Conservation (phyloP, 1,140 invertebrate genomes). For the Mycetomoellerius zeteki region DNA sequence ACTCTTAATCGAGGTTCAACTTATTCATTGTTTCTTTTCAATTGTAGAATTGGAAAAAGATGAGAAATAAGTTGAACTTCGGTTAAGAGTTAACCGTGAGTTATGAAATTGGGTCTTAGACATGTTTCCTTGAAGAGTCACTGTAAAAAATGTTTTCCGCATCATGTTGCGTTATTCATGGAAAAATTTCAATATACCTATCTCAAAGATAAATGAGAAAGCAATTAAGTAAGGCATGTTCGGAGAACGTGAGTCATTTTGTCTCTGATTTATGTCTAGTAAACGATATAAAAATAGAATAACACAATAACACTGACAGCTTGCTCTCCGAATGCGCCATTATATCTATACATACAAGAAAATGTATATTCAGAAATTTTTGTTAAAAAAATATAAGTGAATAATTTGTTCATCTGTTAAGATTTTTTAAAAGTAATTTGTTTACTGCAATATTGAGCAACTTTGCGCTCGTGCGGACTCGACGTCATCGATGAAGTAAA, state of each 20-base stretch:
- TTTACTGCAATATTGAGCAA: neutral
- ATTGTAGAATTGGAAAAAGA: no score
- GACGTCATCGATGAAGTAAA: constrained; percentile 19
- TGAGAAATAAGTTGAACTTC: no score
- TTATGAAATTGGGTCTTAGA: no score
- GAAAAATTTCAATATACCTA: neutral
- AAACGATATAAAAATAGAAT: no score
- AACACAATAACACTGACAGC: no score
- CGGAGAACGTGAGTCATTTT: no score
- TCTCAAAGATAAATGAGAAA: neutral
- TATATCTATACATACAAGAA: neutral
- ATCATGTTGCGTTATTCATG: neutral
- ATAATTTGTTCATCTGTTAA: neutral
- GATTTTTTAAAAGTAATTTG: neutral
- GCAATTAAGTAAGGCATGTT: neutral
- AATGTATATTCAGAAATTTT: constrained; percentile 4
- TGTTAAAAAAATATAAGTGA: neutral
- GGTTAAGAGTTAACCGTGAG: no score
- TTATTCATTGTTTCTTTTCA: no score
- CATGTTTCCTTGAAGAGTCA: neutral
- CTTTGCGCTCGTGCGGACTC: neutral
- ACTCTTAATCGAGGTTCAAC: no score
- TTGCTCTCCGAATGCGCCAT: neutral
- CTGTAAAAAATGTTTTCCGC: neutral
- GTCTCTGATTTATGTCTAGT: no score